Evolutionary conservation across 2,113 vertebrate species (phyloP).

Genomic region (Epinephelus moara): DNA sequence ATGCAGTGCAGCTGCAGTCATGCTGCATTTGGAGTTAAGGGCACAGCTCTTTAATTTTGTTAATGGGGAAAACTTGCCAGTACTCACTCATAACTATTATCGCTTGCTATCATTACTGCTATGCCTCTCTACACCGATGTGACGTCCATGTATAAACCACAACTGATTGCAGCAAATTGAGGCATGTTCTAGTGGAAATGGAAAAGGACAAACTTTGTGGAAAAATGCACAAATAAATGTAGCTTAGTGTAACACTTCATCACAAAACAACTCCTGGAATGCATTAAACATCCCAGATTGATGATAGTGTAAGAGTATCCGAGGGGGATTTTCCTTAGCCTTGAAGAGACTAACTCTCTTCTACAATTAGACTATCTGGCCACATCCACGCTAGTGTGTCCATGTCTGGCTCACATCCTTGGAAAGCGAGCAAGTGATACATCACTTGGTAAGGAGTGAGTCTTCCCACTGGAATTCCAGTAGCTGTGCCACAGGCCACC

Average conservation of each 20-base stretch:
- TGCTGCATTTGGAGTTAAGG: constrained; percentile 16
- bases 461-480: constrained; percentile 70
- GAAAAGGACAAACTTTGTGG: constrained; percentile 12
- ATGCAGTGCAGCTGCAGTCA: constrained; percentile 24
- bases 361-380: constrained; percentile 48
- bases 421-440: constrained; percentile 62
- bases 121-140: constrained; percentile 9
- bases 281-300: constrained; percentile 34
- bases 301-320: constrained; percentile 38
- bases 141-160: constrained; percentile 45
- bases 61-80: constrained; percentile 26
- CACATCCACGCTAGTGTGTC: constrained; percentile 39
- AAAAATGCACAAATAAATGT: constrained; percentile 9
- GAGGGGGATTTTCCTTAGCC: constrained; percentile 22
- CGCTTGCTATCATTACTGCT: constrained; percentile 14
- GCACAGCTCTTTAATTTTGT: constrained; percentile 36
- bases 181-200: constrained; percentile 2
- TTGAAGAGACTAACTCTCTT: constrained; percentile 22
- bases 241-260: constrained; percentile 43
- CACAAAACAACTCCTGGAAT: constrained; percentile 47
- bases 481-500: constrained; percentile 65
- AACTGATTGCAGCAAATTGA: constrained; percentile 38
- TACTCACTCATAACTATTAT: constrained; percentile 27
- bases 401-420: constrained; percentile 63
- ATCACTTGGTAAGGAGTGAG: constrained; percentile 47